Evolutionary conservation across 1,140 invertebrate genomes (phyloP).

Genomic region (Bacillus rossius): DNA sequence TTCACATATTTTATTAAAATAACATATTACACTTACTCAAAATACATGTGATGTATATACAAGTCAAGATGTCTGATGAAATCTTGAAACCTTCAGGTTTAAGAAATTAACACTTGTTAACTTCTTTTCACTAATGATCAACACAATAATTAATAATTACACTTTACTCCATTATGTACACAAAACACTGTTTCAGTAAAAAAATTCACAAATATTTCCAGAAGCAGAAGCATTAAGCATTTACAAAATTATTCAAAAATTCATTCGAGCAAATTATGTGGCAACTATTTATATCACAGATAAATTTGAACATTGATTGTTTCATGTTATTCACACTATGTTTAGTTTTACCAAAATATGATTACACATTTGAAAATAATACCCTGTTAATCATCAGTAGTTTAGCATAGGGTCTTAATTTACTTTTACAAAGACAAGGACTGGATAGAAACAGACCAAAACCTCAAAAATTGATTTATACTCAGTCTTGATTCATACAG

Average conservation of each 20-base stretch:
- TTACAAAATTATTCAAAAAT: constrained; percentile 2
- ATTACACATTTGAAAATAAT: too few relatives aligned
- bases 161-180: too few relatives aligned
- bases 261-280: neutral
- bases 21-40: constrained; percentile 6
- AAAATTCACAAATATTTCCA: constrained; percentile 3
- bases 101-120: too few relatives aligned
- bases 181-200: neutral
- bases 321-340: too few relatives aligned
- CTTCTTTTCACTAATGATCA: too few relatives aligned
- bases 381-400: neutral
- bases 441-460: too few relatives aligned
- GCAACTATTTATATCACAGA: constrained; percentile 1
- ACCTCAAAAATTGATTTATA: constrained; percentile 13
- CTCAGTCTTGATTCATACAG: neutral
- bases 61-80: constrained; percentile 9
- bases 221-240: neutral
- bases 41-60: constrained; percentile 7
- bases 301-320: neutral
- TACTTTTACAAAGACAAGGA: neutral
- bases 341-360: too few relatives aligned
- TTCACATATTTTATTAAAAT: constrained; percentile 9
- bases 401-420: constrained; percentile 1
- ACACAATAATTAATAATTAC: too few relatives aligned
- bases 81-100: constrained; percentile 12